Evolutionary conservation across 30 jellyfish, hydroid and myxozoan species (phyloP).

Genomic region (Aurelia aurita complex sp. Pacific): DNA sequence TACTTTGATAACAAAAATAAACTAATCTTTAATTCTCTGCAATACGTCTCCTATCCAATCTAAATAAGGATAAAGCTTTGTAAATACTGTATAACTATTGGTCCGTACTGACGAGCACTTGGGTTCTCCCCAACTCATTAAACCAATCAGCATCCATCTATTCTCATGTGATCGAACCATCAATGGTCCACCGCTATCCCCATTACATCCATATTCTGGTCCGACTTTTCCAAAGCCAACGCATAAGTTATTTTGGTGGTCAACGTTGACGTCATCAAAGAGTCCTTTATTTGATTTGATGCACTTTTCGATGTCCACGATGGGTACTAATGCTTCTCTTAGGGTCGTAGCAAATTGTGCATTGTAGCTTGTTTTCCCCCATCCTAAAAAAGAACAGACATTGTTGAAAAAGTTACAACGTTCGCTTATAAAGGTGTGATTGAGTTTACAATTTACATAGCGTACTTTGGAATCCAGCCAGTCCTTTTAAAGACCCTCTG

Average conservation of each 20-base stretch:
- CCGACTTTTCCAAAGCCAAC: constrained; percentile 76
- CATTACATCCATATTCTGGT: constrained; percentile 84
- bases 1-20: too few relatives aligned
- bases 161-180: constrained; percentile 26
- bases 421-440: too few relatives aligned
- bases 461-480: too few relatives aligned
- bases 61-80: constrained; percentile 49
- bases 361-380: constrained; percentile 75
- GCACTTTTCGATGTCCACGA: constrained; percentile 64
- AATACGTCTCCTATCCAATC: constrained; percentile 56
- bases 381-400: constrained; percentile 45
- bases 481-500: too few relatives aligned
- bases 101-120: constrained; percentile 55
- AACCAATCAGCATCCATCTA: constrained; percentile 72
- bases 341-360: constrained; percentile 53
- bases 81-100: constrained; percentile 81
- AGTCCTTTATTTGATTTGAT: constrained; percentile 41
- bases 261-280: constrained; percentile 59
- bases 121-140: constrained; percentile 95
- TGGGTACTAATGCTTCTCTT: constrained; percentile 70
- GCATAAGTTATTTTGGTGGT: constrained; percentile 46
- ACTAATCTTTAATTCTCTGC: background rate
- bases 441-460: too few relatives aligned
- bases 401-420: too few relatives aligned
- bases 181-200: constrained; percentile 96